Conservation (phyloP, 2,888 invertebrate genomes). For the Rhimphoctona megacephalus region DNA sequence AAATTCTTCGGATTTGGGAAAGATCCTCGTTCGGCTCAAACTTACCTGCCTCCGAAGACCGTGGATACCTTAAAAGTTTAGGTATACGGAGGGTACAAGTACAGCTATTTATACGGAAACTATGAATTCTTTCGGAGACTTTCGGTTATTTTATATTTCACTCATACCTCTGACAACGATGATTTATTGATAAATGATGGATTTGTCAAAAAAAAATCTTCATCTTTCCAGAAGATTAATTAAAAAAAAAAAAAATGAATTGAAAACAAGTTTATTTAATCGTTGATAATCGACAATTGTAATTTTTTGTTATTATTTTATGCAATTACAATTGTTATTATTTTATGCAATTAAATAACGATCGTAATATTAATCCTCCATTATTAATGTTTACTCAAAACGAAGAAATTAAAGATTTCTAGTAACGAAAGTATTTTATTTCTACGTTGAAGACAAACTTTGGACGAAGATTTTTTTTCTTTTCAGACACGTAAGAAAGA, state of each 20-base stretch:
- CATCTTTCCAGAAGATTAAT: not conserved
- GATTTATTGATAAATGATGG: not conserved
- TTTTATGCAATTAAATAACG: not conserved
- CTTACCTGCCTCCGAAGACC: slow-evolving; percentile 74
- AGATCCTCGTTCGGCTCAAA: slow-evolving; percentile 6
- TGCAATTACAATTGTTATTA: too few species aligned
- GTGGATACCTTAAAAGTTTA: slow-evolving; percentile 54
- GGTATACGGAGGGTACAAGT: slow-evolving; percentile 64
- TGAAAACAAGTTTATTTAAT: not conserved
- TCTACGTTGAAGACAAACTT: not conserved
- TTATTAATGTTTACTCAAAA: too few species aligned
- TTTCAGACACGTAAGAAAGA: not conserved
- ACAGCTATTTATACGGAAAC: slow-evolving; percentile 4
- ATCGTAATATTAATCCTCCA: too few species aligned
- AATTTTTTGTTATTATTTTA: too few species aligned
- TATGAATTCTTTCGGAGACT: slow-evolving; percentile 64
- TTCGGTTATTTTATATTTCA: not conserved
- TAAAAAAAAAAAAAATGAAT: not conserved
- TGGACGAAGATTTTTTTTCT: not conserved
- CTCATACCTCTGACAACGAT: not conserved
- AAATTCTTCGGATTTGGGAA: slow-evolving; percentile 43
- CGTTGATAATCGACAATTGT: too few species aligned
- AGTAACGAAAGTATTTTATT: not conserved
- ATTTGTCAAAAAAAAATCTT: slow-evolving; percentile 2
- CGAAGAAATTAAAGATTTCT: too few species aligned